phyloP scores from a whole-genome alignment of 2,113 vertebrate genomes.

The Apodemus sylvaticus region DNA sequence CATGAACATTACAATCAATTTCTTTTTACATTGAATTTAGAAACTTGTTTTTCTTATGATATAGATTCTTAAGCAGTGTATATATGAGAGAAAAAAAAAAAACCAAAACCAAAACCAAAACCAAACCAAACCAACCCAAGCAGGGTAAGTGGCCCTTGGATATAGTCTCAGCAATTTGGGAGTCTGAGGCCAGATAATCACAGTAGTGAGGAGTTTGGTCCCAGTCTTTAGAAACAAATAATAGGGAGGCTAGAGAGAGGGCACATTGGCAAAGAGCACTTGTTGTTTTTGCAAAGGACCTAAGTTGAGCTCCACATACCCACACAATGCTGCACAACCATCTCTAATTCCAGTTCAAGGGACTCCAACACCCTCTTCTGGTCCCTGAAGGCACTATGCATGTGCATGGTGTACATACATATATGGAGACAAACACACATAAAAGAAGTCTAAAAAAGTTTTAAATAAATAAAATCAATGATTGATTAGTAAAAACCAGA shows the following conservation, averaged over 20 bases:
- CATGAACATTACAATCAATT: background rate
- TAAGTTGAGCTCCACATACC: background rate
- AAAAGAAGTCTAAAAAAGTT: background rate
- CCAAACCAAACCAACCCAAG: background rate
- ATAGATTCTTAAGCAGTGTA: background rate
- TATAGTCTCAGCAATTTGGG: background rate
- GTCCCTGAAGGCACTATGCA: background rate
- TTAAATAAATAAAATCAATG: background rate
- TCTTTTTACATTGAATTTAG: background rate
- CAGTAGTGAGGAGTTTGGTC: background rate
- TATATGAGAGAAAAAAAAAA: too few species aligned
- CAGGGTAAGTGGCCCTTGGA: too few species aligned
- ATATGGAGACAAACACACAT: background rate
- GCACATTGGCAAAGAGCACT: background rate
- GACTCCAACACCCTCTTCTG: background rate
- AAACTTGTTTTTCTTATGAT: background rate
- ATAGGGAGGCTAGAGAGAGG: background rate
- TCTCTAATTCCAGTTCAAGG: background rate
- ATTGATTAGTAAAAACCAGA: background rate
- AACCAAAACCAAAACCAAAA: too few species aligned
- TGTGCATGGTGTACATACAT: background rate
- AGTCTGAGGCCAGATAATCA: background rate
- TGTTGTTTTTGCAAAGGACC: too few species aligned
- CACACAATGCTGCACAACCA: background rate
- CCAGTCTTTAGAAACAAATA: background rate